Evolutionary conservation across 1,140 invertebrate species (phyloP).

Genomic region (Mercenaria mercenaria): DNA sequence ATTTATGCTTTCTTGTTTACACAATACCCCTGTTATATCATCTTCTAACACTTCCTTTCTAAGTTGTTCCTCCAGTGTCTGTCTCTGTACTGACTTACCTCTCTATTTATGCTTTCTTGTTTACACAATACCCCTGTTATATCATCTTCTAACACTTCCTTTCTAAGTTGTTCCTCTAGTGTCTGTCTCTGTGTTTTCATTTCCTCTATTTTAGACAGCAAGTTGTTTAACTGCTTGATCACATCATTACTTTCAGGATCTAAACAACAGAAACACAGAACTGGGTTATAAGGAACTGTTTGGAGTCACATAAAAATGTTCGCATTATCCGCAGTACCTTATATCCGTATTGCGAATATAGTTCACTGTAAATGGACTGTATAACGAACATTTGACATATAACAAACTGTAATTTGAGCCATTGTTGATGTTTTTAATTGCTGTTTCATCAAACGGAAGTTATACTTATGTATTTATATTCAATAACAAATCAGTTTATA

Average conservation of each 20-base stretch:
- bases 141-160: constrained; percentile 95
- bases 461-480: too few relatives aligned
- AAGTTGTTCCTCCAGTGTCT: neutral
- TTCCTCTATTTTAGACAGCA: constrained; percentile 95
- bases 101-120: constrained; percentile 88
- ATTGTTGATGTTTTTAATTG: too few relatives aligned
- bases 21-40: constrained; percentile 90
- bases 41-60: too few relatives aligned
- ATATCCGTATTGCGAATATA: too few relatives aligned
- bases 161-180: constrained; percentile 92
- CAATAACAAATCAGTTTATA: too few relatives aligned
- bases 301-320: too few relatives aligned
- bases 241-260: constrained; percentile 88
- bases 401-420: too few relatives aligned
- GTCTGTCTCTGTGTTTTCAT: constrained; percentile 95
- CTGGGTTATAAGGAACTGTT: too few relatives aligned
- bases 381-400: too few relatives aligned
- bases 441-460: too few relatives aligned
- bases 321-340: too few relatives aligned
- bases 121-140: constrained; percentile 95
- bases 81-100: constrained; percentile 83
- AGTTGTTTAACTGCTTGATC: constrained; percentile 90
- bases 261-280: constrained; percentile 65
- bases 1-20: constrained; percentile 90
- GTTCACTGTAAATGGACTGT: too few relatives aligned